These are phyloP conservation scores for Tetrapedia diversipes DNA, from an alignment of 2,888 invertebrate species.

Conservation along the genomic window DNA sequence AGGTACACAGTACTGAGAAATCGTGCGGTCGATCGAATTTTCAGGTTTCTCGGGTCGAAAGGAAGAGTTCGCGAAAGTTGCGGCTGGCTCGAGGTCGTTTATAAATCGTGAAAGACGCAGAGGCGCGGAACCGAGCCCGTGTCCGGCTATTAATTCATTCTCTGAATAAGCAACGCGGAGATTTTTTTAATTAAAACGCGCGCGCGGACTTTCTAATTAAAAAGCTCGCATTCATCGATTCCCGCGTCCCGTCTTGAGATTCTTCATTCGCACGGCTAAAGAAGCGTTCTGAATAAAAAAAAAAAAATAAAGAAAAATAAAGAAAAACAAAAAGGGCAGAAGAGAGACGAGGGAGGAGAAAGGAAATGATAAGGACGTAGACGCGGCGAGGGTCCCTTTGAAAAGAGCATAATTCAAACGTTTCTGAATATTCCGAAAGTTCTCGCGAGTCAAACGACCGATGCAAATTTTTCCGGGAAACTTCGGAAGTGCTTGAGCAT, in stretches of 20 bases:
- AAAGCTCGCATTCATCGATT: slow-evolving; percentile 23
- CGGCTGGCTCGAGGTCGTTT: not conserved
- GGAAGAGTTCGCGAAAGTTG: not conserved
- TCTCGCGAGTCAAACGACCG: slow-evolving; percentile 17
- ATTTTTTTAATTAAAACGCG: slow-evolving; percentile 46
- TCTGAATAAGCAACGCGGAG: slow-evolving; percentile 30
- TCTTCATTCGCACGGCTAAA: slow-evolving; percentile 3
- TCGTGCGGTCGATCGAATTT: not conserved
- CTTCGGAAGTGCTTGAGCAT: not conserved
- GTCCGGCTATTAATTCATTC: slow-evolving; percentile 34
- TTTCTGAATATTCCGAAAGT: slow-evolving; percentile 10
- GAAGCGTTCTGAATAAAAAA: not conserved
- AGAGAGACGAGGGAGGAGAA: not conserved
- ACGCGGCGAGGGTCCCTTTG: not conserved
- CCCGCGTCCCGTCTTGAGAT: not conserved
- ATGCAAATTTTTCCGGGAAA: slow-evolving; percentile 11
- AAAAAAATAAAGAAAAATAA: not conserved
- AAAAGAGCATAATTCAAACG: slow-evolving; percentile 29
- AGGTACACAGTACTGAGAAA: too few species aligned
- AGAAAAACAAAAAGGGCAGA: not conserved
- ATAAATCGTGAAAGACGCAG: not conserved
- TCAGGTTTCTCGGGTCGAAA: not conserved
- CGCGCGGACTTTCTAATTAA: slow-evolving; percentile 44
- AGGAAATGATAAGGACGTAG: not conserved
- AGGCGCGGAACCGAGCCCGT: not conserved